Conservation (phyloP, 2,888 invertebrate genomes). For the Amiota mariae region DNA sequence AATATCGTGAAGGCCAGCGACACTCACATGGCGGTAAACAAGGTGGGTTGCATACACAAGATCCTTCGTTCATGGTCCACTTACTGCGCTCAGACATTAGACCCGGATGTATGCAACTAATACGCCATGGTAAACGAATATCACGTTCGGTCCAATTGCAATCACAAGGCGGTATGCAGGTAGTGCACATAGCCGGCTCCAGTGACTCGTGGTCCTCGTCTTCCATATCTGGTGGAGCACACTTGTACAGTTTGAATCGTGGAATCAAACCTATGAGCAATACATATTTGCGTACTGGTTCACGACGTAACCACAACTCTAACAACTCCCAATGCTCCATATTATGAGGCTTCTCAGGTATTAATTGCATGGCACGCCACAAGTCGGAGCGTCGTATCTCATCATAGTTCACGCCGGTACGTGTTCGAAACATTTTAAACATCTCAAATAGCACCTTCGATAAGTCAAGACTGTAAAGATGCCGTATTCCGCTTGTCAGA, state of each 20-base stretch:
- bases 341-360: conserved; percentile 72
- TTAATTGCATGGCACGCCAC: conserved; percentile 75
- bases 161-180: conserved; percentile 55
- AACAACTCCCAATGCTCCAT: conserved; percentile 76
- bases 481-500: conserved; percentile 70
- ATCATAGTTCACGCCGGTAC: conserved; percentile 75
- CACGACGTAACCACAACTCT: conserved; percentile 53
- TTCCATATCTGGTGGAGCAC: conserved; percentile 17
- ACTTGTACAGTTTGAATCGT: conserved; percentile 38
- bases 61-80: conserved; percentile 42
- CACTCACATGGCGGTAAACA: conserved; percentile 61
- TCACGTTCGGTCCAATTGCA: conserved; percentile 51
- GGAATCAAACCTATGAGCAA: conserved; percentile 40
- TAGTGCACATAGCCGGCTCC: background rate
- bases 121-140: conserved; percentile 46
- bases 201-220: background rate
- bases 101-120: conserved; percentile 35
- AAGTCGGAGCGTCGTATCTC: conserved; percentile 74
- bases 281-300: conserved; percentile 42
- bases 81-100: conserved; percentile 29
- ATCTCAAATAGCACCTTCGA: conserved; percentile 73
- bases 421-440: conserved; percentile 75
- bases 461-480: conserved; percentile 74
- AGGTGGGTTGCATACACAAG: conserved; percentile 20
- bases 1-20: conserved; percentile 54